Conservation (phyloP, 1,140 invertebrate species). For the Drosophila santomea region DNA sequence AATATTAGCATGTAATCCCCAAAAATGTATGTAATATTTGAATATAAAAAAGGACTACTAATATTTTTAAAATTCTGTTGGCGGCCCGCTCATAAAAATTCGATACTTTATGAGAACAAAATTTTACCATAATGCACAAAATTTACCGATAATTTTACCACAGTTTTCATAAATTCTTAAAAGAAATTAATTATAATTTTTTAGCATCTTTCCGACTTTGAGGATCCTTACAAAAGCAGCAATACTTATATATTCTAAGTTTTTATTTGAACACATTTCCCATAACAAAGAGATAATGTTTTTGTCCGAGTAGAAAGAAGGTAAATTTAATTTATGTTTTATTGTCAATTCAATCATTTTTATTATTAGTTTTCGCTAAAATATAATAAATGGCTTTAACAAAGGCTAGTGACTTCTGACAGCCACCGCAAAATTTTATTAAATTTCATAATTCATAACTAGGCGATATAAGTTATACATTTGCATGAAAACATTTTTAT, state of each 20-base stretch:
- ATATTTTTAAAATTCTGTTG: too few relatives aligned
- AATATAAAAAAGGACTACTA: too few relatives aligned
- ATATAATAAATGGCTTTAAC: not conserved
- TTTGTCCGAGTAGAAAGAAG: slow-evolving; percentile 59
- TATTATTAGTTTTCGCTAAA: not conserved
- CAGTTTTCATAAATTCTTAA: slow-evolving; percentile 50
- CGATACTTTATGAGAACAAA: not conserved
- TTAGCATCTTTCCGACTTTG: slow-evolving; percentile 84
- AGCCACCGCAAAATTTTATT: not conserved
- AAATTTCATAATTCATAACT: not conserved
- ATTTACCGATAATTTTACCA: not conserved
- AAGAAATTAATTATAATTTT: slow-evolving; percentile 65
- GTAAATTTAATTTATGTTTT: slow-evolving; percentile 43
- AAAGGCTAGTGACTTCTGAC: not conserved
- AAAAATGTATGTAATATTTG: too few relatives aligned
- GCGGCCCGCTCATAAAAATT: too few relatives aligned
- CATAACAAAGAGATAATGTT: slow-evolving; percentile 59
- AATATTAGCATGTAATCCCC: too few relatives aligned
- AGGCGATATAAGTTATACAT: not conserved
- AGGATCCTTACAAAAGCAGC: slow-evolving; percentile 86
- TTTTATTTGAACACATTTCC: slow-evolving; percentile 63
- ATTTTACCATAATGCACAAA: not conserved
- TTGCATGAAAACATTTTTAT: slow-evolving; percentile 9
- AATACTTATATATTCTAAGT: slow-evolving; percentile 89
- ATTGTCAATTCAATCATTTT: not conserved